phyloP scores from a whole-genome alignment of 1,140 invertebrate genomes.

The Calliphora vicina region DNA sequence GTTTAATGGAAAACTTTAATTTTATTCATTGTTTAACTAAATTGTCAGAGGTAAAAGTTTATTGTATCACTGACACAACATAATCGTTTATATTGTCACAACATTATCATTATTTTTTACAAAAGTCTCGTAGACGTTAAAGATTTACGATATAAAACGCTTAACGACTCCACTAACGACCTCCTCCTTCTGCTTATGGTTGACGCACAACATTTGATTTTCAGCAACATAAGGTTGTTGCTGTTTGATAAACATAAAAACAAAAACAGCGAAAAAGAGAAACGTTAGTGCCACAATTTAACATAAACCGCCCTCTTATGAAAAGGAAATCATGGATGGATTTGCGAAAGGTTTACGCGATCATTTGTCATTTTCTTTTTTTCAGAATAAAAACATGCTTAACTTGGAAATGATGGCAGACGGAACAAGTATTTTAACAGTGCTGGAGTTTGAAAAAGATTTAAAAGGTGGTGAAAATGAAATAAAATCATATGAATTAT shows the following conservation, averaged over 20 bases:
- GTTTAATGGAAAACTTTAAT: neutral
- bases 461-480: neutral
- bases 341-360: conserved; percentile 31
- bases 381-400: neutral
- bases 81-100: neutral
- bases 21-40: neutral
- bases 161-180: neutral
- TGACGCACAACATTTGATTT: neutral
- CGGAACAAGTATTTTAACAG: neutral
- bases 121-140: neutral
- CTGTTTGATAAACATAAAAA: too few relatives aligned
- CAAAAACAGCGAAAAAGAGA: neutral
- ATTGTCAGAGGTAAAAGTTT: neutral
- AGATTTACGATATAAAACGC: neutral
- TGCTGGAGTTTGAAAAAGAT: neutral
- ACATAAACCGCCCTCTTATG: neutral
- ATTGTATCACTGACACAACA: neutral
- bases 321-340: conserved; percentile 25
- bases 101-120: neutral
- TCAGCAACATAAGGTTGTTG: neutral
- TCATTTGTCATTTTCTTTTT: conserved; percentile 27
- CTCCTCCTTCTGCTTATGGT: neutral
- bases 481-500: conserved; percentile 13
- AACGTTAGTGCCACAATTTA: conserved; percentile 13
- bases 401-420: neutral